Evolutionary conservation across 1,140 invertebrate genomes (phyloP).

Genomic region (Amphibalanus amphitrite): DNA sequence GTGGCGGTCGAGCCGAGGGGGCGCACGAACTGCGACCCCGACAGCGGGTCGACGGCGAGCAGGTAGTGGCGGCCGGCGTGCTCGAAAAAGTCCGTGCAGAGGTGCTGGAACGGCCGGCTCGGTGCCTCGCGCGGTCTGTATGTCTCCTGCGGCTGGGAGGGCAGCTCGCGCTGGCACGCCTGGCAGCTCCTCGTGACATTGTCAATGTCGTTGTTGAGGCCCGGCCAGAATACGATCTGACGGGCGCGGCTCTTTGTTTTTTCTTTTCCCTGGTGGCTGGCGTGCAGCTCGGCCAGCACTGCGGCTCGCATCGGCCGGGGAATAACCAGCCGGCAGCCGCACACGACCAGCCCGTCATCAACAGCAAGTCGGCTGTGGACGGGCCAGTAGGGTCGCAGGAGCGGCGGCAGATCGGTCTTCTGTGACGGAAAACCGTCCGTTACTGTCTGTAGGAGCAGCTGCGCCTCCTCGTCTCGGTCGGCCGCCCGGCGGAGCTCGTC

Average conservation of each 20-base stretch:
- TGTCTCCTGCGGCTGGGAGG: background rate
- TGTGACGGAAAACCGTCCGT: constrained; percentile 6
- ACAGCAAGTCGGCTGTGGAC: constrained; percentile 7
- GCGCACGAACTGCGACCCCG: background rate
- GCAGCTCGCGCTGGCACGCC: background rate
- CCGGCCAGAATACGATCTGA: constrained; percentile 8
- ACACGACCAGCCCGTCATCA: constrained; percentile 8
- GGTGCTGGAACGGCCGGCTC: background rate
- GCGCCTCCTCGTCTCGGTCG: background rate
- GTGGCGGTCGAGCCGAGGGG: background rate
- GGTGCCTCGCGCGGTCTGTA: background rate
- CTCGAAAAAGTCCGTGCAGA: background rate
- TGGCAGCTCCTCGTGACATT: background rate
- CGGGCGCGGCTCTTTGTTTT: constrained; percentile 4
- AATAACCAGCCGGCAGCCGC: constrained; percentile 8
- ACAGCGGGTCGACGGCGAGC: background rate
- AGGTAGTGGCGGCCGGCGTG: background rate
- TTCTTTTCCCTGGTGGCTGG: constrained; percentile 5
- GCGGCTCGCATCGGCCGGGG: background rate
- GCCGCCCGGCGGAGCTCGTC: constrained; percentile 3
- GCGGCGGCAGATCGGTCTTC: background rate
- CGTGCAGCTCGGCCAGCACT: constrained; percentile 7
- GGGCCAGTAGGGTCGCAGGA: constrained; percentile 4
- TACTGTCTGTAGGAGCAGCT: background rate
- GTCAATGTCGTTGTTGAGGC: constrained; percentile 7